Evolutionary conservation across 2,113 vertebrate species (phyloP).

Genomic region (Pogona vitticeps): DNA sequence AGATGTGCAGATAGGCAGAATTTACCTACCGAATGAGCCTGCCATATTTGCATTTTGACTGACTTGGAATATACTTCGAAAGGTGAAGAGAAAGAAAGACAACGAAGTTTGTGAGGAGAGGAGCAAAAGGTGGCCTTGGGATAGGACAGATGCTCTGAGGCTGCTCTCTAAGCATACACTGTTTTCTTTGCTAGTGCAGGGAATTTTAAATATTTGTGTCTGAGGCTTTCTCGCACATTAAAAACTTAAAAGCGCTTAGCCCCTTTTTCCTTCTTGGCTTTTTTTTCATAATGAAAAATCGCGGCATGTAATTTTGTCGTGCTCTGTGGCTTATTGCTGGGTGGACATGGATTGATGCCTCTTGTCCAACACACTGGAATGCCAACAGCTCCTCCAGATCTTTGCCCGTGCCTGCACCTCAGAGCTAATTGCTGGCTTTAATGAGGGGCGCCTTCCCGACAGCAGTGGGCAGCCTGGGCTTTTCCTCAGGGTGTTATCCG

Average conservation of each 20-base stretch:
- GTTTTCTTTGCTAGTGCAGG: neutral
- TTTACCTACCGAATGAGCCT: neutral
- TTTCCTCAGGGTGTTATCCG: neutral
- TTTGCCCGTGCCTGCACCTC: neutral
- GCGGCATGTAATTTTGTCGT: neutral
- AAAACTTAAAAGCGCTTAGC: neutral
- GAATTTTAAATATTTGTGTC: neutral
- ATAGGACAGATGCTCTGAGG: neutral
- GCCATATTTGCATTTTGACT: slow-evolving; percentile 19
- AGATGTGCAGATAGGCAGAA: slow-evolving; percentile 11
- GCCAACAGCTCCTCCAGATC: neutral
- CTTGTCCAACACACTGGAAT: neutral
- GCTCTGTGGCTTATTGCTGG: neutral
- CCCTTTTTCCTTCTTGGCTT: neutral
- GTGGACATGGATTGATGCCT: neutral
- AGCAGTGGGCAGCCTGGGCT: neutral
- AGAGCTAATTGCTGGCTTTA: neutral
- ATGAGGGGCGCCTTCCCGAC: neutral
- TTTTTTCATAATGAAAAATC: neutral
- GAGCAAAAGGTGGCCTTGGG: neutral
- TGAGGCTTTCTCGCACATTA: neutral
- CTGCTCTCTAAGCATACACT: neutral
- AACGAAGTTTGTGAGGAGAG: neutral
- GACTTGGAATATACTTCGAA: neutral
- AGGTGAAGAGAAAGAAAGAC: neutral